phyloP scores from a whole-genome alignment of 64 coral and sea anemone genomes.

The Hydrozoanthus tunicans region DNA sequence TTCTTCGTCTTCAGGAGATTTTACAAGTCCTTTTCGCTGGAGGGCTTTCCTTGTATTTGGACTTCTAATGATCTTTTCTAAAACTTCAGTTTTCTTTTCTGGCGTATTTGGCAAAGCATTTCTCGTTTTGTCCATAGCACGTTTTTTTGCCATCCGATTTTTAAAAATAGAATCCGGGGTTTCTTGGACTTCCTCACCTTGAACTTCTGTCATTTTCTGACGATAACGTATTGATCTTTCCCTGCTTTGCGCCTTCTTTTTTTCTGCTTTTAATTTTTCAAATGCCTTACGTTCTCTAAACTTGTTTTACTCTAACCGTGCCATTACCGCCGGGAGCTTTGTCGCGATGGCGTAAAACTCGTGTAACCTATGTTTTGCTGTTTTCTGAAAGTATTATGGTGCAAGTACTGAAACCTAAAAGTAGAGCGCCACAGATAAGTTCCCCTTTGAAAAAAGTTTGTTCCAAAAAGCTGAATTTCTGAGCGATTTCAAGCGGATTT shows the following conservation, averaged over 20 bases:
- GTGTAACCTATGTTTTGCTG: neutral
- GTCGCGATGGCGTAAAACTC: conserved; percentile 10
- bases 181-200: neutral
- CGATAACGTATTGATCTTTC: conserved; percentile 55
- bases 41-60: conserved; percentile 53
- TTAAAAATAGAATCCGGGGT: conserved; percentile 7
- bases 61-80: conserved; percentile 24
- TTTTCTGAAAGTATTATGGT: no score
- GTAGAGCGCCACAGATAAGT: no score
- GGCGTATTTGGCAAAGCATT: conserved; percentile 10
- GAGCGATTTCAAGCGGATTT: no score
- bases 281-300: conserved; percentile 8
- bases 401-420: no score
- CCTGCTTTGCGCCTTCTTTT: conserved; percentile 42
- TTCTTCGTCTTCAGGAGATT: conserved; percentile 68
- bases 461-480: no score
- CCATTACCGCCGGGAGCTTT: neutral
- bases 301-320: conserved; percentile 31
- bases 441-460: no score
- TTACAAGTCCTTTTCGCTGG: conserved; percentile 48
- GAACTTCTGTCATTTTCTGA: conserved; percentile 12
- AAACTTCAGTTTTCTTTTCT: conserved; percentile 49
- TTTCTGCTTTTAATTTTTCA: conserved; percentile 28
- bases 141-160: conserved; percentile 44
- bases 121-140: conserved; percentile 57